phyloP scores from a whole-genome alignment of 2,888 invertebrate genomes.

The Drosophila niveifrons region DNA sequence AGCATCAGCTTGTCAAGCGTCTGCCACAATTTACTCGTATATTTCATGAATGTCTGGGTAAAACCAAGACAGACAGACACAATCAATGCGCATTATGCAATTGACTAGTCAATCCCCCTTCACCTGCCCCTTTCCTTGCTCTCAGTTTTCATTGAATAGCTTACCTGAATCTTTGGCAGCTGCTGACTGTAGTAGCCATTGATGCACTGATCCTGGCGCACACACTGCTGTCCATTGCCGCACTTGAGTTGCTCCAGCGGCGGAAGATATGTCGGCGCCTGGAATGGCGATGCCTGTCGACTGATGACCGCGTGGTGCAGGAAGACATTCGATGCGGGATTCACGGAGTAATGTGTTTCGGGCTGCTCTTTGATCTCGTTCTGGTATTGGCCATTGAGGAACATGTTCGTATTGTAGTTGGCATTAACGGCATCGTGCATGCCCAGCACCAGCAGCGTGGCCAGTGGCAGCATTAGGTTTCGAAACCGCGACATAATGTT shows the following conservation, averaged over 20 bases:
- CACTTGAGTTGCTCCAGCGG: conserved; percentile 81
- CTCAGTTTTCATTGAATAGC: background rate
- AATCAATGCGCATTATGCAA: conserved; percentile 72
- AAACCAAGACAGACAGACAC: conserved; percentile 56
- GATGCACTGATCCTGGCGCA: conserved; percentile 78
- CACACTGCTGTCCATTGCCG: conserved; percentile 82
- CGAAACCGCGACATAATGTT: conserved; percentile 68
- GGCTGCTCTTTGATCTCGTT: conserved; percentile 73
- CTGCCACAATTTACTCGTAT: conserved; percentile 55
- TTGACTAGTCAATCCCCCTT: conserved; percentile 17
- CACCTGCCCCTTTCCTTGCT: too few relatives aligned
- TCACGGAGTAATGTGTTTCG: conserved; percentile 70
- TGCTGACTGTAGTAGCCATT: conserved; percentile 78
- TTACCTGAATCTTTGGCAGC: conserved; percentile 80
- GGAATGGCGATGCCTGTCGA: conserved; percentile 82
- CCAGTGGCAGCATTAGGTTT: conserved; percentile 61
- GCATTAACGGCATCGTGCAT: conserved; percentile 39
- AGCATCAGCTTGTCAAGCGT: conserved; percentile 43
- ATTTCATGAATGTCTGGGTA: conserved; percentile 49
- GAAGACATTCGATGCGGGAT: conserved; percentile 79
- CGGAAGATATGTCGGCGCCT: conserved; percentile 82
- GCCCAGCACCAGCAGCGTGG: conserved; percentile 59
- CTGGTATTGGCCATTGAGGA: conserved; percentile 83
- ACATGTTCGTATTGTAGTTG: conserved; percentile 81
- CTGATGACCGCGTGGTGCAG: conserved; percentile 83